Evolutionary conservation across 2,797 vertebrate genomes (phyloP).

Genomic region (Falco rusticolus): DNA sequence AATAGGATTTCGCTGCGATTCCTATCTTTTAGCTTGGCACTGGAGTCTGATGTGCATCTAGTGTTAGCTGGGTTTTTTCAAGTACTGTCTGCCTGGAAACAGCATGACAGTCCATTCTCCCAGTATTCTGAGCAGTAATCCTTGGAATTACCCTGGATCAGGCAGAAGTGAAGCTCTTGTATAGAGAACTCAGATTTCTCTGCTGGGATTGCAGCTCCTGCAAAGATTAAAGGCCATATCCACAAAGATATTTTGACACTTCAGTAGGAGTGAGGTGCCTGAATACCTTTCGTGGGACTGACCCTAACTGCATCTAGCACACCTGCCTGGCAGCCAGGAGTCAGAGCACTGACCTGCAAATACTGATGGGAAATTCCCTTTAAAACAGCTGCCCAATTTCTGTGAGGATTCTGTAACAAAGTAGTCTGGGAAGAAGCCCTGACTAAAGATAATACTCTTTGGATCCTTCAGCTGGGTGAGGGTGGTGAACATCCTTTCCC

Average conservation of each 20-base stretch:
- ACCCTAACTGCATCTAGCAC: neutral
- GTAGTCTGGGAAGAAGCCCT: neutral
- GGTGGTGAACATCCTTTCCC: neutral
- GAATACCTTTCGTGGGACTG: neutral
- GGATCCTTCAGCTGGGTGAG: neutral
- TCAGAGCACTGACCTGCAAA: neutral
- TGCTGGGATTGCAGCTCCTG: slow-evolving; percentile 23
- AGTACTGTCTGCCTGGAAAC: slow-evolving; percentile 28
- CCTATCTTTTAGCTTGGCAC: slow-evolving; percentile 49
- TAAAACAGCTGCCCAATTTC: neutral
- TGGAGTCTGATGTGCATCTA: neutral
- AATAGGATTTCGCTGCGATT: slow-evolving; percentile 61
- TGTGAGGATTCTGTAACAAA: neutral
- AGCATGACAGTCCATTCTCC: slow-evolving; percentile 31
- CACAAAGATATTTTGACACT: slow-evolving; percentile 19
- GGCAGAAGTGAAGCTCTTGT: slow-evolving; percentile 61
- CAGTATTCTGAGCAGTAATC: slow-evolving; percentile 66
- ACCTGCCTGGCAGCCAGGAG: neutral
- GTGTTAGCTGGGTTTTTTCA: slow-evolving; percentile 39
- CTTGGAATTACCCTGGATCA: slow-evolving; percentile 70
- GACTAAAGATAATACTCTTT: neutral
- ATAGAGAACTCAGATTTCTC: slow-evolving; percentile 62
- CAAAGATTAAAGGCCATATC: slow-evolving; percentile 53
- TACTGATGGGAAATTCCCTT: neutral
- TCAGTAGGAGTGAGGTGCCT: neutral